Evolutionary conservation across 2,888 invertebrate species (phyloP), one percentile per base, ranked within the genome.

Genomic region (Lithophane socia): DNA sequence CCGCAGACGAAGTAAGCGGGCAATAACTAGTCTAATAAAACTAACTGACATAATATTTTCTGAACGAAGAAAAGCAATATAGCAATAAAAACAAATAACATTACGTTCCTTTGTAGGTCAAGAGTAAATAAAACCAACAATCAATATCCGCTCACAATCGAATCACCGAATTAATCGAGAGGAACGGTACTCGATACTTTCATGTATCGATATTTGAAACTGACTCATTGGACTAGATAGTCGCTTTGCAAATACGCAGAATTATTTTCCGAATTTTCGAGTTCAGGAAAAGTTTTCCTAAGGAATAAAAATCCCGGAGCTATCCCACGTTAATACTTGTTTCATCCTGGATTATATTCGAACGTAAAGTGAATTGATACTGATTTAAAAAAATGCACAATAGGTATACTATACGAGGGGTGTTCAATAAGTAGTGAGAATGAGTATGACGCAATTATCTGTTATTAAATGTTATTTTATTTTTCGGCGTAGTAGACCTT

Each of bases 61-160:
- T 44, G 1, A 29, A 10, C n/a, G 2, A 9, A n/a, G 21, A 52
- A 7, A 49, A 54, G 58, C 42, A 37, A 44, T 56, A 52, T 60
- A 44, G 18, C 12, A 63, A 60, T 52, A 54, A 58, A 66, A 72
- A 29, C 61, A 58, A 69, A 67, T 47, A 69, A 5, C 16, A 13
- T n/a, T 75, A 4, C 7, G n/a, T 24, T 21, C 12, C 12, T 75
- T 1, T 60, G 24, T 73, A 67, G 70, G 73, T 73, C 73, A 73
- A 67, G 60, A 73, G 63, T 70, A 73, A 65, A 70, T 49, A 70
- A 63, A 73, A 70, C 37, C 37, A 70, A 70, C 42, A 60, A 72
- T 61, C 75, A 69, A 61, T 61, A 69, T 29, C 61, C 29, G n/a
- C 52, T 66, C n/a, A 4, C 47, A 61, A 61, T n/a, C 52, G 37